These are phyloP conservation scores for Morpho helenor DNA, from an alignment of 2,888 invertebrate genomes.

Conservation along the genomic window DNA sequence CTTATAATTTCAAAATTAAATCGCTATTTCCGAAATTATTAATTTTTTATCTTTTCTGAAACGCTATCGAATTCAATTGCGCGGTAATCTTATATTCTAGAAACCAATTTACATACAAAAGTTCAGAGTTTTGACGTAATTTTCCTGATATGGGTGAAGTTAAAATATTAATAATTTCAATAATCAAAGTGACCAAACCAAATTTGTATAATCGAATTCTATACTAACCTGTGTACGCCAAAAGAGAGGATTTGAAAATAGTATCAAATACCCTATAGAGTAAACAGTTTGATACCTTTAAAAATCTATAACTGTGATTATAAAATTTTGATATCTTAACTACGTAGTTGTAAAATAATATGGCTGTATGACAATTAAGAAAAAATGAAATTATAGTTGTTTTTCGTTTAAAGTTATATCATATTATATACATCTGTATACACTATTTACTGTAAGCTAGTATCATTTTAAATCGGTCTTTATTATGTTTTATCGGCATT, in stretches of 20 bases:
- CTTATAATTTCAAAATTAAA: too few relatives aligned
- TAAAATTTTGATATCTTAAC: conserved; percentile 33
- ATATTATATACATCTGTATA: conserved; percentile 28
- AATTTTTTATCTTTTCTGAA: too few relatives aligned
- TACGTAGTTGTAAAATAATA: conserved; percentile 33
- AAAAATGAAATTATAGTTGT: conserved; percentile 27
- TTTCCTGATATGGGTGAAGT: too few relatives aligned
- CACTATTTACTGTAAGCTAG: conserved; percentile 30
- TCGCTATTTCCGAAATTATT: too few relatives aligned
- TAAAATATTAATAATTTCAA: too few relatives aligned
- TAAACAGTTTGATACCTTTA: conserved; percentile 43
- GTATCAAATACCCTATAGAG: conserved; percentile 32
- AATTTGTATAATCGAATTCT: too few relatives aligned
- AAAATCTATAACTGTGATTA: conserved; percentile 45
- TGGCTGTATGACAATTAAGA: conserved; percentile 32
- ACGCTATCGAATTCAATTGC: too few relatives aligned
- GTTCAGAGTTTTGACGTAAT: too few relatives aligned
- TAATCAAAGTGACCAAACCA: too few relatives aligned
- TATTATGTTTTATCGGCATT: conserved; percentile 28
- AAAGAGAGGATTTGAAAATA: neutral
- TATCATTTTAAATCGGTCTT: conserved; percentile 25
- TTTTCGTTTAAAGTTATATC: conserved; percentile 25
- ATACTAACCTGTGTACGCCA: too few relatives aligned
- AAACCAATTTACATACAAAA: too few relatives aligned
- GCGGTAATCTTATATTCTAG: too few relatives aligned